Base-by-base conservation (phyloP, 2,888 invertebrate species). In the Mellilla xanthometata region DNA sequence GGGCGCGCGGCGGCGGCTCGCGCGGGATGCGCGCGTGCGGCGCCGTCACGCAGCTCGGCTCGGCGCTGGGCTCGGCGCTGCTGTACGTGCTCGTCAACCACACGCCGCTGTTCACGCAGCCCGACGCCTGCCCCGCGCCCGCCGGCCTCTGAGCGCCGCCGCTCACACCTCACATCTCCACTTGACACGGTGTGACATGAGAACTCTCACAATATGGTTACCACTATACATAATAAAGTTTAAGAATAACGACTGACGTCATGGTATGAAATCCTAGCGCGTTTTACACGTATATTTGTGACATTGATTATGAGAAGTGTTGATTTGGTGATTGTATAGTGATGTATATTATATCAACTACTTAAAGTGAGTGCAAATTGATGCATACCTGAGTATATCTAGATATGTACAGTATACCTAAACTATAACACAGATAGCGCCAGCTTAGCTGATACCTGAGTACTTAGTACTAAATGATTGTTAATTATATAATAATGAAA, bases 21-120 rank as follows among this genome's bases (percentile, higher is more conserved):
- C 91, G 91, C 44, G 95, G 95, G 32, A 89, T 97, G 66, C 94
- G 96, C 49, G 94, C 93, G 83, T 93, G 93, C 63, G 96, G 97
- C 29, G 93, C 91, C 5, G 89, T 92, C 38, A 94, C 94, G 5
- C 96, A 97, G 84, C 72, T 93, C 6, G 96, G 96, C 52, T 95
- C 96, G 1, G 91, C 94, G 6, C 56, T 93, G 11, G 96, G 96
- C 49, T 94, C 96, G n/a, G 72, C 94, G 30, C 62, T 91, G 12
- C 92, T 93, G 36, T 96, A 93, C 82, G 59, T 90, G 45, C 76
- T 95, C 50, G 92, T 96, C 60, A 95, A 94, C 83, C 90, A 91
- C 69, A 86, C 91, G 2, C 47, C 61, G 2, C 70, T 92, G 31
- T 95, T 95, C 79, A 77, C 87, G 49, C 81, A 92, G 42, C 88